Percentiles rank a stretch among this genome's conserved stretches.
phyloP scores from a whole-genome alignment of 2,113 vertebrate genomes.

The Erythrocebus patas region DNA sequence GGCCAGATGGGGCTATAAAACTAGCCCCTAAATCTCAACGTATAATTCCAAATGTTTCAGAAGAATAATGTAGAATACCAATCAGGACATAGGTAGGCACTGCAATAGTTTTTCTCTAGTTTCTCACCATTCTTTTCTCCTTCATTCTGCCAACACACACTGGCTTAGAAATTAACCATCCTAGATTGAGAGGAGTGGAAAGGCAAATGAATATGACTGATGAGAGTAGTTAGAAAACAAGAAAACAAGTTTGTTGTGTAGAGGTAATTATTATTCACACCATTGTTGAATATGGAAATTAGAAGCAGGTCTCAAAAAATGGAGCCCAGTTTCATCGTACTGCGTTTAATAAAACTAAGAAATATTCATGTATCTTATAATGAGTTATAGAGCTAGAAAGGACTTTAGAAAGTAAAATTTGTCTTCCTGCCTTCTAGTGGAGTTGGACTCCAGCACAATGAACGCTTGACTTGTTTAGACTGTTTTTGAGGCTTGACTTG shows the following conservation, averaged over 20 bases:
- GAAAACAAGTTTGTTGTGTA: no score
- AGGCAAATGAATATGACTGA: not conserved
- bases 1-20: constrained; percentile 56
- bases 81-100: not conserved
- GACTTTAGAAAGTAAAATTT: not conserved
- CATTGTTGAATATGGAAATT: not conserved
- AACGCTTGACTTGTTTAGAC: not conserved
- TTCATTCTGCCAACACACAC: not conserved
- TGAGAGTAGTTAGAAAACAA: rapidly evolving
- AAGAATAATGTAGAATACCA: not conserved
- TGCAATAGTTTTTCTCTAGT: not conserved
- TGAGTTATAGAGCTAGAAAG: not conserved
- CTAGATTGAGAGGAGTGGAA: rapidly evolving
- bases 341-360: not conserved
- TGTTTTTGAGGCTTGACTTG: not conserved
- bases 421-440: not conserved
- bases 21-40: constrained; percentile 6
- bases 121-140: not conserved
- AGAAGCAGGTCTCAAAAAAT: not conserved
- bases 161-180: not conserved
- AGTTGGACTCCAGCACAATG: not conserved
- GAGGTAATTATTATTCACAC: not conserved
- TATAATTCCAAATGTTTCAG: not conserved
- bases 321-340: not conserved
- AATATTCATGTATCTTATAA: not conserved